Base-by-base conservation (phyloP, 2,113 vertebrate genomes). In the Macquaria ambigua region DNA sequence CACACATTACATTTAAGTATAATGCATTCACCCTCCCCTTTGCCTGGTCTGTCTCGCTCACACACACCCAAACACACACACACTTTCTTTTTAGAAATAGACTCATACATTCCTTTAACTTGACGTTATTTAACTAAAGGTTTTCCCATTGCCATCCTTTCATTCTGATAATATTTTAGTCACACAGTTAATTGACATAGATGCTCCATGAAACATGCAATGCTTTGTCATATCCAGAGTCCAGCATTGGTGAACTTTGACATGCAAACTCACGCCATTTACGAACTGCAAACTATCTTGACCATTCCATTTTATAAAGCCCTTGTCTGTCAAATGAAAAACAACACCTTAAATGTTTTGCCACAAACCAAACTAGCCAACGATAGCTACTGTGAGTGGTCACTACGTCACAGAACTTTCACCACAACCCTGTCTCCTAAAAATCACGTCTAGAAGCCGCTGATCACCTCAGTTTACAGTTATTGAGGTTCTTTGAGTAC, bases 1-100 rank as follows among this genome's bases (percentile, higher is more conserved):
- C 59, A 76, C 53, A 79, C 80, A 79, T 82, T 87, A 73, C 52
- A 74, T 71, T 85, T 75, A 79, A 72, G 34, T 81, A 14, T 79
- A 73, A 86, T 76, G 77, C 48, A 62, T 72, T 67, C 31, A 83
- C 14, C 55, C n/a, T 64, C 56, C 16, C 21, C 31, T 68, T 48
- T 71, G 15, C 11, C 71, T 74, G 34, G 6, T 74, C 62, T 76
- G 20, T 46, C 68, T 77, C 21, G 0, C 76, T 18, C 69, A 70
- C 66, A 77, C 58, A 63, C 46, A 62, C 15, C 20, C 55, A 64
- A 16, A 31, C 56, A 63, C 50, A 72, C 50, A 64, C 50, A 66
- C 64, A 76, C 31, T 43, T 5, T 64, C 12, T 28, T 25, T 50
- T 56, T 11, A 61, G 23, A 59, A 18, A 34, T 8, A 63, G 18